Evolutionary conservation across 2,797 vertebrate species (phyloP), one percentile per base, ranked within the genome.

Genomic region (Bovichtus diacanthus): DNA sequence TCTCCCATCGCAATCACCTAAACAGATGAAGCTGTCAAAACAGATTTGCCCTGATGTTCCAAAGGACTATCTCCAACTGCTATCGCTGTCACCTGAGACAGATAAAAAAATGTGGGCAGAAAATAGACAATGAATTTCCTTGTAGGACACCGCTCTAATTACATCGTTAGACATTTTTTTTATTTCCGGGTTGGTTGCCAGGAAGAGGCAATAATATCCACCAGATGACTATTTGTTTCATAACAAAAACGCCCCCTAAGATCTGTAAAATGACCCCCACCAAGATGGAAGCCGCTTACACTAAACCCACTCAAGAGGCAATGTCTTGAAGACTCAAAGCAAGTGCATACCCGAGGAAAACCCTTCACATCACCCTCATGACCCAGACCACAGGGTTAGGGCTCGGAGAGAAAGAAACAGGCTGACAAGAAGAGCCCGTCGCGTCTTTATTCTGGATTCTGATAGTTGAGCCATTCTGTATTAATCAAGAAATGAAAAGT

Each of bases 11-110:
- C 76, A 85, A 89, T 91, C 90, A 78, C 86, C 71, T 68, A 62
- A 87, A 82, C 89, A 69, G 88, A 93, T 92, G 80, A 92, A 94
- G 82, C 87, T 92, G 90, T 91, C 86, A 92, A 88, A 94, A 93
- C 86, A 86, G 76, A 92, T 87, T 76, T 68, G 70, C 84, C 80
- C 84, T 74, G 79, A 90, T 87, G 84, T 85, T 87, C 82, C 27
- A 29, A 60, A 83, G 59, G n/a, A 60, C 55, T 87, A 90, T 92
- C 85, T 74, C 67, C 67, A 39, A 65, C 70, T 56, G 56, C 74
- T 78, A 85, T 90, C 88, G 3, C 84, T 58, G 80, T 88, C 86
- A 86, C 80, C 84, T 90, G 64, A 76, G 67, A 76, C 62, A 67
- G 83, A 83, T 88, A 80, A 8, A 76, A 75, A 75, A 70, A 54